Conservation (phyloP, 2,888 invertebrate genomes). For the Hyposoter dolosus region DNA sequence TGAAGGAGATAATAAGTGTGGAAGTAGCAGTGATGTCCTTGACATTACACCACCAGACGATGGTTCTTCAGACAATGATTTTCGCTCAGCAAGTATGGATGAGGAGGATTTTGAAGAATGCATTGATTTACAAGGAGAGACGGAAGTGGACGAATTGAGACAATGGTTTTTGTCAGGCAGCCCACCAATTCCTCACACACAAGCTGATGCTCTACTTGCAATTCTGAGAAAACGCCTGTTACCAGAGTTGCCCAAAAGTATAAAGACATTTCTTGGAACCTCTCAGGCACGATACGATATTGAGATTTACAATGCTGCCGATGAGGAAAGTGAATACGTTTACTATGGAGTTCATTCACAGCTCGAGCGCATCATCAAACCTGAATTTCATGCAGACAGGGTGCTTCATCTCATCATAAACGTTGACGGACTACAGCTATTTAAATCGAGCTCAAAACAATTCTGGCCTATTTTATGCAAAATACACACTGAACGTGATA, state of each 20-base stretch:
- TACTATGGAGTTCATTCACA: constrained; percentile 60
- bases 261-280: constrained; percentile 57
- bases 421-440: constrained; percentile 66
- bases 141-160: constrained; percentile 4
- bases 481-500: constrained; percentile 57
- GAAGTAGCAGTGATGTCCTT: constrained; percentile 13
- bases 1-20: constrained; percentile 14
- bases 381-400: constrained; percentile 47
- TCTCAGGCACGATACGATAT: constrained; percentile 4
- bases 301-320: constrained; percentile 19
- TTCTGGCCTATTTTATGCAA: constrained; percentile 68
- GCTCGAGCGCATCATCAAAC: constrained; percentile 57
- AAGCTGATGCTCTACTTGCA: constrained; percentile 17
- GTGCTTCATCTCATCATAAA: constrained; percentile 57
- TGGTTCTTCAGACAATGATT: constrained; percentile 11
- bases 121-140: constrained; percentile 9
- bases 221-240: constrained; percentile 35
- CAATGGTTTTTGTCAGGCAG: constrained; percentile 13
- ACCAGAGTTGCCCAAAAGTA: constrained; percentile 64
- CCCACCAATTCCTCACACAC: constrained; percentile 15
- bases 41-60: constrained; percentile 23
- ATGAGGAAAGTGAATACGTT: constrained; percentile 46
- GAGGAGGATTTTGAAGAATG: constrained; percentile 21
- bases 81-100: constrained; percentile 10
- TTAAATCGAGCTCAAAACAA: constrained; percentile 56